Percentiles rank a stretch among this genome's conserved stretches.
Evolutionary conservation across 2,797 vertebrate species (phyloP).

Genomic region (Falco naumanni): DNA sequence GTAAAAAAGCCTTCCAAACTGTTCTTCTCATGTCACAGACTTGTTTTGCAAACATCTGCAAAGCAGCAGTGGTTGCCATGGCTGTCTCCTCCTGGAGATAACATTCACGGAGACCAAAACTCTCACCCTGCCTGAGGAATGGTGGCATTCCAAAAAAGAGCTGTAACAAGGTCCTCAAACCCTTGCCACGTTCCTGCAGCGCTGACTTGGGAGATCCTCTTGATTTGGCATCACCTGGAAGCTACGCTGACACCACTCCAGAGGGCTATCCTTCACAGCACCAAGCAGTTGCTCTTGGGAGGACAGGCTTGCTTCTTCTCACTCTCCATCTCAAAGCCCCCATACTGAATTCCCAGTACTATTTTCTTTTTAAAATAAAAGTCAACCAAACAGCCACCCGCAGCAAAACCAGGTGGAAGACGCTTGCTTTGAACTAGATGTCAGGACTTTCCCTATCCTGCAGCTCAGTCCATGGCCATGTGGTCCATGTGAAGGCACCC

Average conservation of each 20-base stretch:
- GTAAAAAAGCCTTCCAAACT: neutral
- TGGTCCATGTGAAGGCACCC: neutral
- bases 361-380: neutral
- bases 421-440: neutral
- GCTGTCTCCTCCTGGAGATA: neutral
- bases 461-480: neutral
- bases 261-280: neutral
- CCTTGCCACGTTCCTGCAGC: neutral
- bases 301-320: neutral
- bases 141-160: neutral
- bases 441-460: neutral
- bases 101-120: neutral
- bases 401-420: neutral
- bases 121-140: neutral
- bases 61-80: neutral
- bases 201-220: neutral
- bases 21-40: neutral
- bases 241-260: neutral
- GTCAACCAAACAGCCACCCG: neutral
- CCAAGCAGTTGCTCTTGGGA: neutral
- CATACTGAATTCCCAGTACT: neutral
- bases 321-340: neutral
- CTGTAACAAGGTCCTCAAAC: neutral
- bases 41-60: neutral
- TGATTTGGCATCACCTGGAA: neutral